Evolutionary conservation across 2,797 vertebrate species (phyloP), one percentile per base, ranked within the genome.

Genomic region (Darevskia nairensis): DNA sequence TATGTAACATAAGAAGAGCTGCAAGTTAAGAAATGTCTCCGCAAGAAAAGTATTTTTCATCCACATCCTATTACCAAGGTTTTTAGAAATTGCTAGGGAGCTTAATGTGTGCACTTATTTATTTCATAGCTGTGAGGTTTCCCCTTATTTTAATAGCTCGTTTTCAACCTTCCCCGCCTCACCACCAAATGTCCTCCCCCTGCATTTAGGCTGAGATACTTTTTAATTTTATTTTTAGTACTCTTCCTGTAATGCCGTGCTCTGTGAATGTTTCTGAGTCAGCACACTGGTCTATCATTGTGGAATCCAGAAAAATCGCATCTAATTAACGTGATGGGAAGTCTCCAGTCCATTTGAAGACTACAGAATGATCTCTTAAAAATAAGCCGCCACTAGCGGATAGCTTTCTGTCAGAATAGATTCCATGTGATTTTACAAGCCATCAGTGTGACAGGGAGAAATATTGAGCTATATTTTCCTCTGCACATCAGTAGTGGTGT

Each of bases 231-330:
- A 55, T 89, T 86, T 89, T 93, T 78, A 68, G 64, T 80, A 87
- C 75, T 13, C 6, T 55, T 68, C 75, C 83, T 90, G 80, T 86
- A 93, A 83, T 25, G 82, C 7, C 8, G 55, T 81, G 74, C 46
- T 87, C 89, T 93, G 79, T 94, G 82, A 74, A 85, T 86, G 91
- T 83, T 80, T 85, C 90, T 94, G 84, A 95, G 93, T 27, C 55
- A 92, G 94, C 87, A 79, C 88, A 78, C 84, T 79, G 72, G n/a
- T 66, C 61, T 61, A 91, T 85, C 78, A 78, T 94, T 86, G 71
- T 91, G 59, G 87, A 86, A 94, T 90, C 84, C 46, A 90, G 86
- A 86, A 93, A 92, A 94, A 91, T 91, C 80, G 84, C 59, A 92
- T 74, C 44, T 77, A 90, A 88, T 95, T 93, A 94, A 92, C 86